phyloP scores from a whole-genome alignment of 2,888 invertebrate species.

The Spodoptera littoralis region DNA sequence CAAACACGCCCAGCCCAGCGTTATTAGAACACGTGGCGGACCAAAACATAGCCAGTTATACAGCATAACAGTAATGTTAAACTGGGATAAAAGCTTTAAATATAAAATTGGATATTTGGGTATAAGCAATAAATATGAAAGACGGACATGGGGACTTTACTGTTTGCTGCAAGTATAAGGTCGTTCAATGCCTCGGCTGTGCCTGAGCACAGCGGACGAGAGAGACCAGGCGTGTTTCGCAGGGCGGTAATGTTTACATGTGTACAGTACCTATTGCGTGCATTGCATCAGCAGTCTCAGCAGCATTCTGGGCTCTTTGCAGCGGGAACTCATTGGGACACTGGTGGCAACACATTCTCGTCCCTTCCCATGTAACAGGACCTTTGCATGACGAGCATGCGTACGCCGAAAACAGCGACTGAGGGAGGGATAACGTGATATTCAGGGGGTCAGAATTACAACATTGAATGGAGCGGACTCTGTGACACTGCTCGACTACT shows the following conservation, averaged over 20 bases:
- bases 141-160: not conserved
- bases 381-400: conserved; percentile 81
- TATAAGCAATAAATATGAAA: too few relatives aligned
- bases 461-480: conserved; percentile 1
- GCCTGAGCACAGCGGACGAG: not conserved
- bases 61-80: conserved; percentile 12
- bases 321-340: conserved; percentile 70
- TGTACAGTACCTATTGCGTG: conserved; percentile 29
- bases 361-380: conserved; percentile 69
- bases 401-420: conserved; percentile 81
- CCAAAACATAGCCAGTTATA: conserved; percentile 6
- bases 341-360: conserved; percentile 70
- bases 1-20: conserved; percentile 2
- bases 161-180: conserved; percentile 2
- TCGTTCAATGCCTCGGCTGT: not conserved
- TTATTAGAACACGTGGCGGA: not conserved
- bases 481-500: conserved; percentile 6
- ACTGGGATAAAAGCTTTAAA: conserved; percentile 14
- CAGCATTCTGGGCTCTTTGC: conserved; percentile 30
- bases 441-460: conserved; percentile 24
- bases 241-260: not conserved
- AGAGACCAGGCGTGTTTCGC: not conserved
- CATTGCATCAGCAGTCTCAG: conserved; percentile 64
- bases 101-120: too few relatives aligned
- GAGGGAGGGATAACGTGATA: conserved; percentile 21